phyloP scores from a whole-genome alignment of 2,888 invertebrate genomes.

The Metalampra italica region DNA sequence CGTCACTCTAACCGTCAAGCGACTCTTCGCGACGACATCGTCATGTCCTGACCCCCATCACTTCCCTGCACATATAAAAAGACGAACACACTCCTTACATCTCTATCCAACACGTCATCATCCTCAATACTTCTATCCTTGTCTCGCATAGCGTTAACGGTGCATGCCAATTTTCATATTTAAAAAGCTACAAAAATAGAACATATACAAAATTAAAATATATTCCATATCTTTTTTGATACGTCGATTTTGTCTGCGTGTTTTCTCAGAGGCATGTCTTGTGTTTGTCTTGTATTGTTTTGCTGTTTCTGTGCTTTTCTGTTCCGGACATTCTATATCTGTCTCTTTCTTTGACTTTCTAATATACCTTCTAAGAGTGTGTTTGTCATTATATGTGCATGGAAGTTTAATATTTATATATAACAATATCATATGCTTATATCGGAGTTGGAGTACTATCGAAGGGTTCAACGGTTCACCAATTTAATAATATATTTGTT shows the following conservation, averaged over 20 bases:
- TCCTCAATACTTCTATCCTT: constrained; percentile 35
- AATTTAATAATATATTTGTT: background rate
- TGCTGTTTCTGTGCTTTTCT: constrained; percentile 23
- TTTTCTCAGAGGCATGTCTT: constrained; percentile 7
- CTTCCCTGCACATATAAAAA: constrained; percentile 77
- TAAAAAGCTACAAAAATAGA: constrained; percentile 60
- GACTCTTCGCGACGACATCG: constrained; percentile 14
- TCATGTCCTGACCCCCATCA: constrained; percentile 34
- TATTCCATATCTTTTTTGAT: constrained; percentile 5
- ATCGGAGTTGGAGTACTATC: constrained; percentile 43
- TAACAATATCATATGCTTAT: constrained; percentile 34
- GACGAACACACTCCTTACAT: constrained; percentile 75
- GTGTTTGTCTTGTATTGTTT: constrained; percentile 8
- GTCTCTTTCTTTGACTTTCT: constrained; percentile 30
- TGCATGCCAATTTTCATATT: constrained; percentile 73
- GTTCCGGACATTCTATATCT: constrained; percentile 21
- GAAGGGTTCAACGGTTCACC: constrained; percentile 23
- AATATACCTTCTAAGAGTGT: constrained; percentile 60
- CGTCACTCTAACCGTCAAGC: constrained; percentile 1
- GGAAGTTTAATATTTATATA: constrained; percentile 60
- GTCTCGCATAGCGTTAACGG: constrained; percentile 60
- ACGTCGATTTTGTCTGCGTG: constrained; percentile 5
- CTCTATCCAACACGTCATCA: constrained; percentile 34
- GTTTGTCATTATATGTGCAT: constrained; percentile 79
- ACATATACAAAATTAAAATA: constrained; percentile 14